Evolutionary conservation across 2,797 vertebrate species (phyloP).

Genomic region (Acrossocheilus fasciatus): DNA sequence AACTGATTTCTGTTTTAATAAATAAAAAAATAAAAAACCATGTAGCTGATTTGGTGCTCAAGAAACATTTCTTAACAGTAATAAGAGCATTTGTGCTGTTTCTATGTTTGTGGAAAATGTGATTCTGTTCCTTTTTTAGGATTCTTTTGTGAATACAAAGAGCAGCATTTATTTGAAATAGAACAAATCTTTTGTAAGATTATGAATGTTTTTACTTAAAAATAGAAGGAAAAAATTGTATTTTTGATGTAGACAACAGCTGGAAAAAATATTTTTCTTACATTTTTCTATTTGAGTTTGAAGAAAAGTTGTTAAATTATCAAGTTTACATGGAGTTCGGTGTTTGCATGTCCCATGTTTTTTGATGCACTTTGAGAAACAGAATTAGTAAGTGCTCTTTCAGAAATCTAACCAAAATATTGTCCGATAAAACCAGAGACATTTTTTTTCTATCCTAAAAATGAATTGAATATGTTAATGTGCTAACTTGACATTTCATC

Average conservation of each 20-base stretch:
- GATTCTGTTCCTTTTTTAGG: neutral
- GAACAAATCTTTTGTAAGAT: neutral
- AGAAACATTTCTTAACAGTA: too few species aligned
- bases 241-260: neutral
- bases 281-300: neutral
- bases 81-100: too few species aligned
- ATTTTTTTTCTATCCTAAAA: conserved; percentile 2
- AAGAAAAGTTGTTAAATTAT: neutral
- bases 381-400: neutral
- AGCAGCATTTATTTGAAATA: neutral
- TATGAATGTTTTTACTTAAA: neutral
- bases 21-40: too few species aligned
- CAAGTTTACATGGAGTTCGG: neutral
- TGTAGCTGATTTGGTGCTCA: too few species aligned
- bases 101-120: neutral
- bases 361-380: conserved; percentile 1
- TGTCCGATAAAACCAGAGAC: neutral
- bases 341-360: neutral
- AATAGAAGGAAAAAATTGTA: too few species aligned
- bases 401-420: neutral
- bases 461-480: neutral
- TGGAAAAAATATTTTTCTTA: neutral
- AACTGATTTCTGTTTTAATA: neutral
- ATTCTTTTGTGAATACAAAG: too few species aligned
- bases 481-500: neutral